Percentiles rank a stretch among this genome's conserved stretches.
These are phyloP conservation scores for Bettongia penicillata DNA, from an alignment of 2,113 vertebrate species.

Conservation along the genomic window DNA sequence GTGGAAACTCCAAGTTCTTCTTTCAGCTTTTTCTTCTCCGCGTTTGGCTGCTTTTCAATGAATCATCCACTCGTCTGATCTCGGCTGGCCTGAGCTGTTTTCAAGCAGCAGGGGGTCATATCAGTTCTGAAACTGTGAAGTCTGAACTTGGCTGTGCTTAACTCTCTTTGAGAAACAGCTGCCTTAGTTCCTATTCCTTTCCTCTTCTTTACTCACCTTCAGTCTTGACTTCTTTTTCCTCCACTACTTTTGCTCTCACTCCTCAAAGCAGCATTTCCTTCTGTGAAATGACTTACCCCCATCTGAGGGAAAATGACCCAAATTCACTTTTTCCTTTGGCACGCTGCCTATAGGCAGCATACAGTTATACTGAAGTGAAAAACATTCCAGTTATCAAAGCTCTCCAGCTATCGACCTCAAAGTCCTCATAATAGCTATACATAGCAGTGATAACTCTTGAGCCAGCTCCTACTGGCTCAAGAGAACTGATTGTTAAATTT, in stretches of 20 bases:
- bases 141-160: not conserved
- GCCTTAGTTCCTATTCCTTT: not conserved
- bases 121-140: not conserved
- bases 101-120: not conserved
- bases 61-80: not conserved
- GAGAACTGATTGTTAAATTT: not conserved
- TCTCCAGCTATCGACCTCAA: not conserved
- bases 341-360: not conserved
- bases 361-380: not conserved
- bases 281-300: not conserved
- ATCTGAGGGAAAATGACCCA: not conserved
- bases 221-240: not conserved
- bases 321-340: not conserved
- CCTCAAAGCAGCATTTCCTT: not conserved
- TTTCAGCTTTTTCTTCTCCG: not conserved
- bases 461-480: not conserved
- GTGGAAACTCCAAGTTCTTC: not conserved
- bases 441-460: not conserved
- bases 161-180: not conserved
- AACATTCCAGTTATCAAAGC: not conserved
- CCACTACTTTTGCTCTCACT: not conserved
- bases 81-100: not conserved
- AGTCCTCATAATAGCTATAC: not conserved
- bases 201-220: not conserved
- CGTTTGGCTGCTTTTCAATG: not conserved